Base-by-base conservation (phyloP, 2,888 invertebrate species). In the Bimastos eiseni region DNA sequence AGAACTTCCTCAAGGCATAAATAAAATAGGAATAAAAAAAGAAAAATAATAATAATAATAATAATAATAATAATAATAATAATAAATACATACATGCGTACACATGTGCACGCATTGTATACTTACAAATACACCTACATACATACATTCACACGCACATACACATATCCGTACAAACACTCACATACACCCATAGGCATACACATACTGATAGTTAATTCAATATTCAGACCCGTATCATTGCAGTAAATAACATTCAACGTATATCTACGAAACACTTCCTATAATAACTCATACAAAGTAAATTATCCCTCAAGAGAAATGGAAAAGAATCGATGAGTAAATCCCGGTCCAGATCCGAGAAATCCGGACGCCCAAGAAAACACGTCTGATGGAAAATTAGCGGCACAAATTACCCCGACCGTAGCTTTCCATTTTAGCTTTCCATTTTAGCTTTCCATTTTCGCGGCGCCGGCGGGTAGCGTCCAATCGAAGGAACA, bases 321-420 rank as follows among this genome's bases (percentile, higher is more conserved):
- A n/a, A 70, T n/a, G 70, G 11, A 30, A 8, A n/a, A 5, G 70
- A n/a, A 70, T 70, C 70, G n/a, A 70, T 70, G 30, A 30, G 70
- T n/a, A 70, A 70, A 70, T 70, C 70, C 70, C 30, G 30, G 70
- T 70, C 70, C 70, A n/a, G 70, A 70, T 70, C 30, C 30, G 70
- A n/a, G 11, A 70, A 70, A 70, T 70, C 70, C n/a, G 70, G n/a
- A 13, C 70, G 70, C 30, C 11, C 70, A n/a, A 70, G 70, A 8
- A 70, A 70, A 1, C 70, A 3, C 70, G 13, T 70, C 70, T 70
- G 30, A 70, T 70, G 70, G 70, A 30, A 70, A 70, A 70, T 70
- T 70, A 70, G 70, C 70, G 70, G 70, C 70, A 70, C 70, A 70
- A 70, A 70, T 70, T 70, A 70, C 70, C 70, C 70, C 70, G n/a